A percentile compares a stretch with the other conserved stretches of the same genome.
These are phyloP conservation scores for Cenopis cana DNA, from an alignment of 2,888 invertebrate genomes.

Conservation along the genomic window DNA sequence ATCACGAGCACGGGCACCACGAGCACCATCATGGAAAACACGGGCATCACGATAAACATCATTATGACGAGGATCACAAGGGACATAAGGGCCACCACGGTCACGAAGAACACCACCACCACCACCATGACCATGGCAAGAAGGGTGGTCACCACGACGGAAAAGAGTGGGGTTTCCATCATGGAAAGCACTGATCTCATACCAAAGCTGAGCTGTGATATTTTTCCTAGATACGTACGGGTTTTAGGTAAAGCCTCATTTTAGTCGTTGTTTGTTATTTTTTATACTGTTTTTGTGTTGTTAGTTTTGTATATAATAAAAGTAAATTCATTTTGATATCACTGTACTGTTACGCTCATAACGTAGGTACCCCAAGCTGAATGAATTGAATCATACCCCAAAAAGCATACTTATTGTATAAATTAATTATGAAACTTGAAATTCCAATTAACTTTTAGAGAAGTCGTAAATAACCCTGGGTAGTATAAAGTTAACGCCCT, in stretches of 20 bases:
- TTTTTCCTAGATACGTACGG: slow-evolving; percentile 50
- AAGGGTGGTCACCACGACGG: slow-evolving; percentile 78
- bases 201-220: slow-evolving; percentile 71
- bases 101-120: slow-evolving; percentile 79
- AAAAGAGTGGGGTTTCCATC: slow-evolving; percentile 79
- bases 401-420: background rate
- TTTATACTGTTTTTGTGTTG: slow-evolving; percentile 22
- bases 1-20: slow-evolving; percentile 75
- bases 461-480: background rate
- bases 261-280: slow-evolving; percentile 31
- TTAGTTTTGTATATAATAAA: slow-evolving; percentile 39
- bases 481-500: slow-evolving; percentile 19
- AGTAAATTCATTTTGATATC: slow-evolving; percentile 4
- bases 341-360: background rate
- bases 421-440: background rate
- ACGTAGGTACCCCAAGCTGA: background rate
- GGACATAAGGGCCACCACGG: slow-evolving; percentile 82
- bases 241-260: slow-evolving; percentile 21
- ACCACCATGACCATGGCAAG: slow-evolving; percentile 80
- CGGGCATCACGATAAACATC: slow-evolving; percentile 80
- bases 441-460: slow-evolving; percentile 2
- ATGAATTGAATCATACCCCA: too few species aligned
- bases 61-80: slow-evolving; percentile 75
- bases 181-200: slow-evolving; percentile 73
- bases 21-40: slow-evolving; percentile 78